These are phyloP conservation scores for Dermatemys mawii DNA, from an alignment of 2,113 vertebrate species.

Conservation along the genomic window DNA sequence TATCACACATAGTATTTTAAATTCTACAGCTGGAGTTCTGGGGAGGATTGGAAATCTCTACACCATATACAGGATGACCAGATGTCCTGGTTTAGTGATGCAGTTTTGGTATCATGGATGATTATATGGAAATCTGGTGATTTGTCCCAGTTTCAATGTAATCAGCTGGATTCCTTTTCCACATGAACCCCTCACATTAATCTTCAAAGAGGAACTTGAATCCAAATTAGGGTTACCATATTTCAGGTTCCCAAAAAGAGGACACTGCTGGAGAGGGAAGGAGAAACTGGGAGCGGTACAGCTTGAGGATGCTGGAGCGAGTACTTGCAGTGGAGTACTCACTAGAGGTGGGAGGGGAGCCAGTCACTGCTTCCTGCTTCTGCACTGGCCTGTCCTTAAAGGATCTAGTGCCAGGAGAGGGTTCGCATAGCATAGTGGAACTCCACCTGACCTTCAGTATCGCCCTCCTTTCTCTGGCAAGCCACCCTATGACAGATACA, in stretches of 20 bases:
- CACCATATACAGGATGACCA: neutral
- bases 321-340: too few relatives aligned
- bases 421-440: neutral
- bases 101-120: neutral
- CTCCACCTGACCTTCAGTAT: neutral
- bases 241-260: too few relatives aligned
- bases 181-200: neutral
- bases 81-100: neutral
- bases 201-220: neutral
- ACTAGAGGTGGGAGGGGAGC: neutral
- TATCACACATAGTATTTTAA: neutral
- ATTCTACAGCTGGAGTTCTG: neutral
- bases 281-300: too few relatives aligned
- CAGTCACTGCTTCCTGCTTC: neutral
- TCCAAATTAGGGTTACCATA: neutral
- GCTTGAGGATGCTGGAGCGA: too few relatives aligned
- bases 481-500: fast-evolving
- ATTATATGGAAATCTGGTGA: neutral
- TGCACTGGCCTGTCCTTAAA: neutral
- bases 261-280: too few relatives aligned
- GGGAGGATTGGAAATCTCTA: neutral
- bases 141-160: neutral
- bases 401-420: neutral
- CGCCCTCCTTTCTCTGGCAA: neutral
- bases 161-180: neutral